These are phyloP conservation scores for Vesta saturnalis DNA, from an alignment of 2,888 invertebrate genomes.

Conservation along the genomic window DNA sequence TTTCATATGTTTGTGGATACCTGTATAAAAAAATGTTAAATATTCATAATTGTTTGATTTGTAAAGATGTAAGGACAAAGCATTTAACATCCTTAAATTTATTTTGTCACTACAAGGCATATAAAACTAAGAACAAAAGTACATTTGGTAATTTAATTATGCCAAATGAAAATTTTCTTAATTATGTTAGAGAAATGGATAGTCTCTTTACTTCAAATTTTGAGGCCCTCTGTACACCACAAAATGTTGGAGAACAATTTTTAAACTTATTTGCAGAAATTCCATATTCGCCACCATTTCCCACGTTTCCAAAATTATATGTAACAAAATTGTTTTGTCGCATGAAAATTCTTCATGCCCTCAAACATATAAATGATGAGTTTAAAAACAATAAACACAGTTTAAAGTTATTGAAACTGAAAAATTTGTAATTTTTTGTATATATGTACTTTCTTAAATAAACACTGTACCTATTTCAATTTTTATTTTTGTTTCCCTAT, in stretches of 20 bases:
- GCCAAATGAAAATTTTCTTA: conserved; percentile 10
- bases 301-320: conserved; percentile 14
- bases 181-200: conserved; percentile 18
- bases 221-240: conserved; percentile 8
- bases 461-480: too few relatives aligned
- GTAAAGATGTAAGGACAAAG: neutral
- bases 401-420: too few relatives aligned
- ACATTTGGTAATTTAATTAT: conserved; percentile 28
- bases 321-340: conserved; percentile 19
- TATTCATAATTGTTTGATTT: conserved; percentile 18
- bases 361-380: conserved; percentile 13
- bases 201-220: conserved; percentile 12
- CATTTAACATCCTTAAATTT: conserved; percentile 16
- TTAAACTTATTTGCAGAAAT: conserved; percentile 4
- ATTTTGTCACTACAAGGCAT: conserved; percentile 27
- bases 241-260: conserved; percentile 2
- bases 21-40: conserved; percentile 26
- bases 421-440: too few relatives aligned
- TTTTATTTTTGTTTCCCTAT: too few relatives aligned
- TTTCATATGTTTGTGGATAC: conserved; percentile 27
- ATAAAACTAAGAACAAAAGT: conserved; percentile 18
- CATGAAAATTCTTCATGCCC: conserved; percentile 11
- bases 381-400: too few relatives aligned
- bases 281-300: conserved; percentile 9
- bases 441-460: too few relatives aligned